Conservation (phyloP, 2,797 vertebrate species). For the Lacerta viridis region DNA sequence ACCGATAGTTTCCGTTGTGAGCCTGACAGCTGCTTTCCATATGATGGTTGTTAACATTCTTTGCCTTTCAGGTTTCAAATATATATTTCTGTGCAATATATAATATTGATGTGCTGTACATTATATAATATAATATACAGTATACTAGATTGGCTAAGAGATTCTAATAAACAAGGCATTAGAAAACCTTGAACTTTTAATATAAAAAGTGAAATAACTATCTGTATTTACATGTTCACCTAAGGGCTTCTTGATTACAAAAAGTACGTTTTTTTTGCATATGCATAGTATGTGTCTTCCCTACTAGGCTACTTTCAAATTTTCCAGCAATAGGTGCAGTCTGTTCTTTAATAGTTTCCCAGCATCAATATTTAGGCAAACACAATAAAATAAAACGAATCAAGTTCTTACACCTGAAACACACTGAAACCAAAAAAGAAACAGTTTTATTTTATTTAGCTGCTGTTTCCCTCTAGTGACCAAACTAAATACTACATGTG, state of each 20-base stretch:
- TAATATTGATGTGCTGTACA: not conserved
- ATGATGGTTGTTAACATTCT: not conserved
- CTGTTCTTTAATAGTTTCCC: not conserved
- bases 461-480: constrained; percentile 34
- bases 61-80: too few species aligned
- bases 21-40: accelerated
- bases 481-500: not conserved
- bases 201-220: not conserved
- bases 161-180: not conserved
- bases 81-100: too few species aligned
- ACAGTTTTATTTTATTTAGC: not conserved
- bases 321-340: not conserved
- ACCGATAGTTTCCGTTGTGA: accelerated
- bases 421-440: not conserved
- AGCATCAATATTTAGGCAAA: not conserved
- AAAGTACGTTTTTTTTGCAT: not conserved
- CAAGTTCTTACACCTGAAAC: not conserved
- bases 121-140: not conserved
- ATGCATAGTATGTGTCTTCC: not conserved
- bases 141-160: not conserved
- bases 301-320: not conserved
- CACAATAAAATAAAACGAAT: not conserved
- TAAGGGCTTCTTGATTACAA: not conserved
- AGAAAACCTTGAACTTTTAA: not conserved
- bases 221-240: not conserved